phyloP scores from a whole-genome alignment of 2,797 vertebrate genomes.

The Gobio occitaniae region DNA sequence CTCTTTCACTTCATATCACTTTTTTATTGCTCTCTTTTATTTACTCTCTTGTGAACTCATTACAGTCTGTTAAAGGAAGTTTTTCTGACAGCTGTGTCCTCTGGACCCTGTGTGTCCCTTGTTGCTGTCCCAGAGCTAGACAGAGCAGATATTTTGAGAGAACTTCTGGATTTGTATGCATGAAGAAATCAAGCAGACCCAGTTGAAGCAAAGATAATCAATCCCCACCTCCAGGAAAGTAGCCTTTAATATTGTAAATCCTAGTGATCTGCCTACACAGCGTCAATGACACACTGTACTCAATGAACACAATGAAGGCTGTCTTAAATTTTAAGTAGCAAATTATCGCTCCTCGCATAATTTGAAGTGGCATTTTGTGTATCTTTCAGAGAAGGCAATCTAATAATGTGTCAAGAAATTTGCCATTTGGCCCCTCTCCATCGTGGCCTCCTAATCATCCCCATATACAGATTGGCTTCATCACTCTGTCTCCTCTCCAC shows the following conservation, averaged over 20 bases:
- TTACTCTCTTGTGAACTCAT: constrained; percentile 58
- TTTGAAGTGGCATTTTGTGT: background rate
- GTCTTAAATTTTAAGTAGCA: background rate
- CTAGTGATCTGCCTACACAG: background rate
- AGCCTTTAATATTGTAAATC: constrained; percentile 27
- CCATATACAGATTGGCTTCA: too few relatives aligned
- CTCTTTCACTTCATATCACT: constrained; percentile 45
- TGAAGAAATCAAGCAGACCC: constrained; percentile 32
- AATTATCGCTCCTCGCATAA: background rate
- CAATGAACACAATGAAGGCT: background rate
- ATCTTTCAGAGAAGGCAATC: background rate
- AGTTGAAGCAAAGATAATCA: constrained; percentile 48
- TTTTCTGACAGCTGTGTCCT: constrained; percentile 47
- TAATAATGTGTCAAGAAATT: background rate
- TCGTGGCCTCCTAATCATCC: too few relatives aligned
- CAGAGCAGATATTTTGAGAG: constrained; percentile 62
- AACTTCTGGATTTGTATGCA: constrained; percentile 50
- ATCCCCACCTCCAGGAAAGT: constrained; percentile 32
- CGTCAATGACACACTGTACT: background rate
- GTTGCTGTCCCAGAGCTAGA: constrained; percentile 44
- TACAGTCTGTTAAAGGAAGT: constrained; percentile 49
- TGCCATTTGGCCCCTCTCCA: too few relatives aligned
- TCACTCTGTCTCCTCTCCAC: too few relatives aligned
- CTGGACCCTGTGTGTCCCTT: constrained; percentile 46
- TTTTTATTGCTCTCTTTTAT: constrained; percentile 41